Base-by-base conservation (phyloP, 1,140 invertebrate species). In the Adelges cooleyi region DNA sequence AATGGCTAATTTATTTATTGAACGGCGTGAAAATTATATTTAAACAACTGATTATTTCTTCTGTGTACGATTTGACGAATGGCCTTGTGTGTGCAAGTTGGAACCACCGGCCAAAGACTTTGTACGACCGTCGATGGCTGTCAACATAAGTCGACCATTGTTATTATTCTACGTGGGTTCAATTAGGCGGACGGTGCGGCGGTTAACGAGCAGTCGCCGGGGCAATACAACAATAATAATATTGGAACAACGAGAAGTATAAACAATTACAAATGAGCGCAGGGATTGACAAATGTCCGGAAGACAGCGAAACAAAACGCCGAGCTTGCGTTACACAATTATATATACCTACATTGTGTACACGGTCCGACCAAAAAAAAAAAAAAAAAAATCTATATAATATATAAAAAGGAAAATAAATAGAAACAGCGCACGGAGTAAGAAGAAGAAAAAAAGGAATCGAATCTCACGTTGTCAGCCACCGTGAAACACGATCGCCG, bases 401-500 rank as follows among this genome's bases (percentile, higher is more conserved):
- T n/a, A n/a, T n/a, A n/a, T n/a, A n/a, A n/a, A n/a, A n/a, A n/a
- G n/a, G n/a, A n/a, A n/a, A n/a, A n/a, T n/a, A n/a, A n/a, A n/a
- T n/a, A n/a, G n/a, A n/a, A n/a, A n/a, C n/a, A n/a, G n/a, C n/a
- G 29, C 29, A 6, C 25, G 2, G 1, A 15, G 1, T 22, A 15
- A 33, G 8, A 42, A 23, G 25, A 15, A 27, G 4, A n/a, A 42
- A 17, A 46, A 46, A 27, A 27, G 10, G 42, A 46, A 59, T 59
- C 40, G 54, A 25, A 59, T 59, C 54, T 59, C 54, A 46, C 54
- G 54, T 59, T 46, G 54, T 59, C 54, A 59, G 54, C 54, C 54
- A 59, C 54, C 40, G 40, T 46, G 40, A 40, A 59, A 59, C 54
- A 59, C 54, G 54, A 59, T 46, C 25, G 20, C 25, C 27, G 13